Base-by-base conservation (phyloP, 2,113 vertebrate species). In the Emberiza fucata region DNA sequence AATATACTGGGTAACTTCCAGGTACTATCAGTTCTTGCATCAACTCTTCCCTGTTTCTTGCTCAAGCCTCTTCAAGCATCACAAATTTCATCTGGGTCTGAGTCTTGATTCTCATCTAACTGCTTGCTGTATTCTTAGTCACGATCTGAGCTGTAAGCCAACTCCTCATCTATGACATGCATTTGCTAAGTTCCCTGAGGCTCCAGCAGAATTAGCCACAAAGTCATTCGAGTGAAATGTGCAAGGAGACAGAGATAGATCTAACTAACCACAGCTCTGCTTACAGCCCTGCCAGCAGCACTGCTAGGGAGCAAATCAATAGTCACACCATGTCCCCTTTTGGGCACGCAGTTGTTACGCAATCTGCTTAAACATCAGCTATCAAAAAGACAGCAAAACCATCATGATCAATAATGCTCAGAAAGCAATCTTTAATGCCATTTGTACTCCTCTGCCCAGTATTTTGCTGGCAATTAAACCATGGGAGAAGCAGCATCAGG, bases 121-220 rank as follows among this genome's bases (percentile, higher is more conserved):
- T 73, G 59, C 68, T 86, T 63, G 92, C 71, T 96, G 17, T 95
- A 78, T 92, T 95, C 93, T 80, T 96, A 96, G 90, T 88, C 84
- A 75, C 72, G 40, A 64, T 90, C 51, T 4, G 25, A 88, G 69
- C 90, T 92, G 71, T 78, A 88, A 92, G 82, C 60, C 82, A 92
- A 88, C 68, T 96, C 85, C 82, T 92, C 56, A 45, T 63, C 88
- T 83, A 8, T 92, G 93, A 94, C 24, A 14, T 71, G 88, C 72
- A 48, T 68, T 95, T 59, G 64, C 5, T 86, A 81, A 96, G 79
- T 81, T 92, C 90, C 76, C 72, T 71, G 80, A 88, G 85, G 92
- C 90, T 95, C 65, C 95, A 93, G 90, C 94, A 94, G 94, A 97
- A 96, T 96, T 95, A 96, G 92, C 92, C 95, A 76, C 90, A 88